A percentile compares a stretch with the other conserved stretches of the same genome.
Conservation (phyloP, 2,888 invertebrate genomes). For the Stramonita haemastoma region DNA sequence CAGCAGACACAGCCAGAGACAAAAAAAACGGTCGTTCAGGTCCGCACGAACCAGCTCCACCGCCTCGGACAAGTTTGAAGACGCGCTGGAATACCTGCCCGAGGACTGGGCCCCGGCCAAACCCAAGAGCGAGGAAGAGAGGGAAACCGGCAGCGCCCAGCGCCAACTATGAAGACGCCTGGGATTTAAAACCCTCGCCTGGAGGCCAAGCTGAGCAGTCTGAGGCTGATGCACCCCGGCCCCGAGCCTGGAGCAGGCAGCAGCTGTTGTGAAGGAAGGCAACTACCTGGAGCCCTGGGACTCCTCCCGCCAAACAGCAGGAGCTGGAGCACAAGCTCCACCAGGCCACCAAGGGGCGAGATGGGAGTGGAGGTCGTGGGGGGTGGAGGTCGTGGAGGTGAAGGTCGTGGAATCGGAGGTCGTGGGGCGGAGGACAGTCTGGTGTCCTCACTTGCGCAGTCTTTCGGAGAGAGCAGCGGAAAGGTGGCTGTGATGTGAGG, state of each 20-base stretch:
- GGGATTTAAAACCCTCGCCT: conserved; percentile 51
- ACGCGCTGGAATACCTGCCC: conserved; percentile 46
- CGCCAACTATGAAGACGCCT: conserved; percentile 53
- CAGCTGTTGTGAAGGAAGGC: conserved; percentile 19
- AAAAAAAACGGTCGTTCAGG: conserved; percentile 47
- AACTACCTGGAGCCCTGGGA: conserved; percentile 72
- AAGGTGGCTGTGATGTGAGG: conserved; percentile 66
- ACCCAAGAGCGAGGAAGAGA: neutral
- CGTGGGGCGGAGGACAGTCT: too few species aligned
- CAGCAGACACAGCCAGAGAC: neutral
- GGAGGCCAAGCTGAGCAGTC: conserved; percentile 43
- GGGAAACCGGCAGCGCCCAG: conserved; percentile 21
- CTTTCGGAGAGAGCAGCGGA: conserved; percentile 53
- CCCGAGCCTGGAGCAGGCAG: conserved; percentile 63
- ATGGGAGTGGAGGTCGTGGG: neutral
- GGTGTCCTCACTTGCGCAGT: neutral
- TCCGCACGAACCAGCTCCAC: conserved; percentile 50
- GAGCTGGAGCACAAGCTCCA: conserved; percentile 68
- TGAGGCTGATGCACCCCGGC: conserved; percentile 28
- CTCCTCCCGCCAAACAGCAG: conserved; percentile 61
- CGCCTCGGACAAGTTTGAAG: conserved; percentile 46
- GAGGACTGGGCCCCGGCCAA: neutral
- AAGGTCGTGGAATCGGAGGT: neutral
- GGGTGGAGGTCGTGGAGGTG: neutral
- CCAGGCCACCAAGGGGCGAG: conserved; percentile 47